These are phyloP conservation scores for Sternarchorhynchus goeldii DNA, from an alignment of 2,797 vertebrate species.

Conservation along the genomic window DNA sequence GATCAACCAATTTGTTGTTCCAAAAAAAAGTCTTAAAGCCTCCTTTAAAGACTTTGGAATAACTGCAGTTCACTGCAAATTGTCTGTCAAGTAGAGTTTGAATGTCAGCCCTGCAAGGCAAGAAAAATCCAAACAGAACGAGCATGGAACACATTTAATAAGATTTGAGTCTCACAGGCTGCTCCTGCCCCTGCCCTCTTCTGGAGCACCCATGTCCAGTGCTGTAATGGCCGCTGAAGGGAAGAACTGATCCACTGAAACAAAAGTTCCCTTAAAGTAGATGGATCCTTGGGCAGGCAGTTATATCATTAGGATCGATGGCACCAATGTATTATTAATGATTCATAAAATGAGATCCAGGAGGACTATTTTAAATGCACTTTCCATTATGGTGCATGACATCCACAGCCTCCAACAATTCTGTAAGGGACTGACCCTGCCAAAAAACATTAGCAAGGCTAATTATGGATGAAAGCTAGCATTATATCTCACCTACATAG, in stretches of 20 bases:
- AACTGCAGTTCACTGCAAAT: background rate
- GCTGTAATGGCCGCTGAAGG: constrained; percentile 32
- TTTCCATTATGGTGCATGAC: constrained; percentile 78
- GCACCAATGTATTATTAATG: constrained; percentile 85
- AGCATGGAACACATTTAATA: constrained; percentile 21
- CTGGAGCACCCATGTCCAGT: background rate
- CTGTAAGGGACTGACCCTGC: constrained; percentile 57
- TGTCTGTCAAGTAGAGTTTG: background rate
- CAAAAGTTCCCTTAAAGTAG: constrained; percentile 74
- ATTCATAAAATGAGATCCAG: constrained; percentile 85
- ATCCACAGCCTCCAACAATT: constrained; percentile 71
- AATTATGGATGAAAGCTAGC: constrained; percentile 2
- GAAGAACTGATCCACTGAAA: constrained; percentile 73
- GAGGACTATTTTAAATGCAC: constrained; percentile 83
- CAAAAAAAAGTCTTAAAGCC: no score
- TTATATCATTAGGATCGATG: constrained; percentile 84
- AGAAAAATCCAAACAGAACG: background rate
- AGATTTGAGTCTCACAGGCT: constrained; percentile 4
- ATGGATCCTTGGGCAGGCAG: constrained; percentile 69
- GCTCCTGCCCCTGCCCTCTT: background rate
- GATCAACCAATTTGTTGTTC: background rate
- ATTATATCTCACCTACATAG: no score
- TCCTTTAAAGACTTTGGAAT: background rate
- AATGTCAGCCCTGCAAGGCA: constrained; percentile 1
- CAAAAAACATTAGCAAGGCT: constrained; percentile 17